A percentile compares a stretch with the other conserved stretches of the same genome.
These are phyloP conservation scores for Nezara viridula DNA, from an alignment of 2,888 invertebrate genomes.

Conservation along the genomic window DNA sequence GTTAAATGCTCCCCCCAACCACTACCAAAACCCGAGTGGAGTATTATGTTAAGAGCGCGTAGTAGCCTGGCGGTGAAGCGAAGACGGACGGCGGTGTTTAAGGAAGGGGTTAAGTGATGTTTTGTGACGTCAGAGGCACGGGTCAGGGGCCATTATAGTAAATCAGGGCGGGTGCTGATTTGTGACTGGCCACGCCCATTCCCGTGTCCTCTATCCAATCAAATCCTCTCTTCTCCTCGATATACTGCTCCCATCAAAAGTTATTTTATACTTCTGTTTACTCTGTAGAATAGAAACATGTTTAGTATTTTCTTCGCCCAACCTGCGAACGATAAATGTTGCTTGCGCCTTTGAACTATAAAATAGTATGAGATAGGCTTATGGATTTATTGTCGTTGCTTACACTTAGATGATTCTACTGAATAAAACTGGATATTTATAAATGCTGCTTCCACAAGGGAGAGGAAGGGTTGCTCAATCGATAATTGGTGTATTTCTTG, in stretches of 20 bases:
- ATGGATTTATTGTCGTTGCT: neutral
- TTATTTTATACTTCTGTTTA: slow-evolving; percentile 44
- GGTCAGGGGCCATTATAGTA: slow-evolving; percentile 53
- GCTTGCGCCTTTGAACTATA: neutral
- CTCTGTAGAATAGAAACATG: neutral
- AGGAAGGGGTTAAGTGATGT: slow-evolving; percentile 48
- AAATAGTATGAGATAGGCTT: neutral
- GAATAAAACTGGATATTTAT: neutral
- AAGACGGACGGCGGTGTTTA: slow-evolving; percentile 50
- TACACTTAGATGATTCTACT: neutral
- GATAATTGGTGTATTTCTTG: no score
- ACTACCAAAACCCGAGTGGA: no score
- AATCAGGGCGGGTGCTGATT: slow-evolving; percentile 54
- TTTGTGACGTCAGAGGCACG: slow-evolving; percentile 48
- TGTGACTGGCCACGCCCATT: slow-evolving; percentile 53
- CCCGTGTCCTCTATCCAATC: slow-evolving; percentile 40
- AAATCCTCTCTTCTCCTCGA: neutral
- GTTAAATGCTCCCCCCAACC: neutral
- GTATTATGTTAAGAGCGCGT: slow-evolving; percentile 7
- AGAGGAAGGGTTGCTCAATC: no score
- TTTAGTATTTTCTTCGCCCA: neutral
- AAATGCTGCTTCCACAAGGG: no score
- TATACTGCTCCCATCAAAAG: neutral
- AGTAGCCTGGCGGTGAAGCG: slow-evolving; percentile 26
- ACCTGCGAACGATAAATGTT: neutral